Percentiles rank a stretch among this genome's conserved stretches.
Conservation (phyloP, 2,888 invertebrate genomes). For the Drosophila anceps region DNA sequence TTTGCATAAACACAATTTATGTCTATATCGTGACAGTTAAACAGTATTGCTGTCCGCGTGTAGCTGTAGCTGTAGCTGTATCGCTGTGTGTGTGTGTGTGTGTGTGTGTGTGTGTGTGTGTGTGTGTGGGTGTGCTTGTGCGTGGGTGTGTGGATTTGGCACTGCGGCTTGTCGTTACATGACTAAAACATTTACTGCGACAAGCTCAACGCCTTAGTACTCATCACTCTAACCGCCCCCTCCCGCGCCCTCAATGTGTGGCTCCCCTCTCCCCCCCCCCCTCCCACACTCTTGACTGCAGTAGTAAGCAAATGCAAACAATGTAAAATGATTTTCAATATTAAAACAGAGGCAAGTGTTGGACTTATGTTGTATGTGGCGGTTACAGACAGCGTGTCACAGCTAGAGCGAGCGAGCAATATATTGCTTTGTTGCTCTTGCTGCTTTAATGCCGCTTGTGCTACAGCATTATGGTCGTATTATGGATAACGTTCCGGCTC, state of each 20-base stretch:
- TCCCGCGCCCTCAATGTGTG: neutral
- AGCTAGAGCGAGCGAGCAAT: neutral
- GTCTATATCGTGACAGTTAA: conserved; percentile 30
- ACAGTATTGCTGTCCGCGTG: conserved; percentile 3
- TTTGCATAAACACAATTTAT: conserved; percentile 67
- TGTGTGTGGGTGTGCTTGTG: conserved; percentile 7
- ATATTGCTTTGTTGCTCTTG: conserved; percentile 42
- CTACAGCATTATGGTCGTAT: conserved; percentile 59
- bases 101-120: conserved; percentile 15
- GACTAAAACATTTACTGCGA: conserved; percentile 75
- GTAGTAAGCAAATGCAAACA: conserved; percentile 63
- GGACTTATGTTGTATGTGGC: conserved; percentile 33
- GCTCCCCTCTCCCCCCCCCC: neutral
- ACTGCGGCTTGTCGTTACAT: conserved; percentile 74
- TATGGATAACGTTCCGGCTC: conserved; percentile 36
- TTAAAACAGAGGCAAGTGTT: conserved; percentile 50
- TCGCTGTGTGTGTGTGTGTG: conserved; percentile 7
- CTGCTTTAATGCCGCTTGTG: conserved; percentile 53
- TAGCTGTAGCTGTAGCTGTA: conserved; percentile 8
- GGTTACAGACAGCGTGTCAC: neutral
- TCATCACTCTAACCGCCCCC: conserved; percentile 48
- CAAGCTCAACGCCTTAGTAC: conserved; percentile 61
- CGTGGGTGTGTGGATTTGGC: conserved; percentile 31
- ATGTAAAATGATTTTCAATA: conserved; percentile 78
- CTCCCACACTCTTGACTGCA: neutral